Evolutionary conservation across 2,888 invertebrate genomes (phyloP), one percentile per base, ranked within the genome.

Genomic region (Papilio protenor): DNA sequence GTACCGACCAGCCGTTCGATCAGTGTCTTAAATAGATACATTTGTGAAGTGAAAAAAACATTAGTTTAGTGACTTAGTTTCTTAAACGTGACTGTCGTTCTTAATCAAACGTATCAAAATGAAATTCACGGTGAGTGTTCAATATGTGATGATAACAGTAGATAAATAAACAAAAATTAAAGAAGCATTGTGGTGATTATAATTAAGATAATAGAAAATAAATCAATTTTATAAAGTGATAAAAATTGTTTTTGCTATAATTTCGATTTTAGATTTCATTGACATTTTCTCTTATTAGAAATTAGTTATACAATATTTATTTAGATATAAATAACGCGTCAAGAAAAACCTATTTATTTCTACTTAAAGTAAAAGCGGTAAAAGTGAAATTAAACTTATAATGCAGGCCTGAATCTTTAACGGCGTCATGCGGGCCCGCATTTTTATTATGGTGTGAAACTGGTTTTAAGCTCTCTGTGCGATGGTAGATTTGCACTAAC

Each of bases 81-180:
- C 89, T 80, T 86, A 88, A 87, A 89, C 91, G 90, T 86, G 88
- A 84, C 83, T 83, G 85, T 89, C 86, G 88, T 91, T 88, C 84
- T 81, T 86, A 88, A 92, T 45, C 89, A 93, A 93, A 88, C 90
- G 82, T 88, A 84, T 86, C 27, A 91, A 90, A 89, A 95, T 95
- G 95, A 94, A 95, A 93, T 92, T 92, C 91, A 94, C 92, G 94
- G 95, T 95, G 94, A 95, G 95, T 94, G 89, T 85, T 89, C 84
- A 89, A 85, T 86, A 81, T 84, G 86, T 87, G 81, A 75, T 78
- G 75, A 78, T 66, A 66, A 57, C 69, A 71, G 61, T 77, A 79
- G 16, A 73, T 66, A 23, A 27, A 59, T 52, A 61, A 78, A 47
- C 23, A 69, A 77, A 59, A 72, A 69, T 23, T n/a, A 71, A 33